These are phyloP conservation scores for Synergus laeviventris DNA, from an alignment of 2,888 invertebrate genomes.

Conservation along the genomic window DNA sequence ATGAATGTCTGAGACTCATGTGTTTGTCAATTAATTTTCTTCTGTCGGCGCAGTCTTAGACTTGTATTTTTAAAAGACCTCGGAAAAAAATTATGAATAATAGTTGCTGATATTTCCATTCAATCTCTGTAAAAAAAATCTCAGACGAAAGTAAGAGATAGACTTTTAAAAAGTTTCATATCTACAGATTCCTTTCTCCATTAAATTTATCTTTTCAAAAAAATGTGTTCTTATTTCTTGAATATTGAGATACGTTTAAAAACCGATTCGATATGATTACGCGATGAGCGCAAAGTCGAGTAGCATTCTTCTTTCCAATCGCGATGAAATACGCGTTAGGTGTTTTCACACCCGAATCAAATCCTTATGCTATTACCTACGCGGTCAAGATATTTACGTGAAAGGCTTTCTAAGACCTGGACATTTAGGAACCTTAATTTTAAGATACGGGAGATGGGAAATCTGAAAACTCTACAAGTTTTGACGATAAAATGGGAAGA, in stretches of 20 bases:
- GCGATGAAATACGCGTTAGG: background rate
- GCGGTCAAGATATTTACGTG: background rate
- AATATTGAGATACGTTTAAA: no score
- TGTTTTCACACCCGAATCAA: background rate
- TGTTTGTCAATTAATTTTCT: background rate
- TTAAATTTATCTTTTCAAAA: background rate
- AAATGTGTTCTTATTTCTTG: background rate
- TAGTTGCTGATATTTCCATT: background rate
- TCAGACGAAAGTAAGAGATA: background rate
- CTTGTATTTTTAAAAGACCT: background rate
- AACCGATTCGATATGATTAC: slow-evolving; percentile 1
- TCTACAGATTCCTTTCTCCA: background rate
- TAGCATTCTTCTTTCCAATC: background rate
- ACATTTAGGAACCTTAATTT: slow-evolving; percentile 47
- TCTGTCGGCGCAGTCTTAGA: background rate
- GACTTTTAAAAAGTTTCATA: background rate
- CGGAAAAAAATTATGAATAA: background rate
- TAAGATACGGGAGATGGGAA: slow-evolving; percentile 44
- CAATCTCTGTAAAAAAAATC: background rate
- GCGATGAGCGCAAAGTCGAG: background rate
- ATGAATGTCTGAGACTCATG: background rate
- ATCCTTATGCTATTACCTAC: background rate
- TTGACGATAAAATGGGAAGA: background rate
- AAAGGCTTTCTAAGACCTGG: background rate
- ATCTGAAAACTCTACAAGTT: no score